A percentile compares a stretch with the other conserved stretches of the same genome.
phyloP scores from a whole-genome alignment of 1,140 invertebrate species.

The Drosophila sp. region DNA sequence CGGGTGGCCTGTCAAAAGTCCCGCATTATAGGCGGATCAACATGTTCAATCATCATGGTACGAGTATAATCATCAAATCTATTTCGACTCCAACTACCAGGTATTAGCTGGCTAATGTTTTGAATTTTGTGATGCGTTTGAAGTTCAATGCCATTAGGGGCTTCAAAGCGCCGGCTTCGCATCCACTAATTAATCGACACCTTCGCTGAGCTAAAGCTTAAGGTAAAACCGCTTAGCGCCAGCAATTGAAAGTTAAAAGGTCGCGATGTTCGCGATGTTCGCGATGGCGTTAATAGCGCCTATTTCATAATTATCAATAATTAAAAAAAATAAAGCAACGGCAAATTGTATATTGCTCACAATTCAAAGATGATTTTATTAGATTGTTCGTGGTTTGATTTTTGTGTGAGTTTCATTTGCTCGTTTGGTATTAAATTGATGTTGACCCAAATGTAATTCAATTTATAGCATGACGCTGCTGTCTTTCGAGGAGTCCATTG shows the following conservation, averaged over 20 bases:
- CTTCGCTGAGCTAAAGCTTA: constrained; percentile 34
- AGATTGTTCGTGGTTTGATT: constrained; percentile 28
- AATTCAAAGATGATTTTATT: constrained; percentile 57
- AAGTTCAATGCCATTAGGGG: constrained; percentile 61
- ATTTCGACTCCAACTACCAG: constrained; percentile 18
- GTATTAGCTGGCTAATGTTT: constrained; percentile 59
- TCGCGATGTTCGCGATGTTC: constrained; percentile 29
- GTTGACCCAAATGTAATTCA: constrained; percentile 46
- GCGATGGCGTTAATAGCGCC: constrained; percentile 60
- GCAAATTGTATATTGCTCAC: constrained; percentile 11
- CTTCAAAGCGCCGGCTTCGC: constrained; percentile 47
- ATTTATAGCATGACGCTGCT: constrained; percentile 46
- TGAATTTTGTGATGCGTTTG: constrained; percentile 48
- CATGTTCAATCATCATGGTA: constrained; percentile 20
- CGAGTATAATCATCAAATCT: constrained; percentile 13
- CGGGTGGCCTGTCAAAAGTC: constrained; percentile 27
- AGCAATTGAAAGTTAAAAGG: constrained; percentile 46
- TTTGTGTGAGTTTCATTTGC: constrained; percentile 8
- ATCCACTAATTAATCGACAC: constrained; percentile 63
- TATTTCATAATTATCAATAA: constrained; percentile 70
- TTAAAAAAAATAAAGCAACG: constrained; percentile 32
- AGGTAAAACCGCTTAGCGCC: constrained; percentile 45
- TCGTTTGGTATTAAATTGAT: constrained; percentile 18
- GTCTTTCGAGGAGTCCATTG: constrained; percentile 30
- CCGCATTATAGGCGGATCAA: constrained; percentile 17